phyloP scores from a whole-genome alignment of 1,140 invertebrate genomes.

The Penaeus japonicus region DNA sequence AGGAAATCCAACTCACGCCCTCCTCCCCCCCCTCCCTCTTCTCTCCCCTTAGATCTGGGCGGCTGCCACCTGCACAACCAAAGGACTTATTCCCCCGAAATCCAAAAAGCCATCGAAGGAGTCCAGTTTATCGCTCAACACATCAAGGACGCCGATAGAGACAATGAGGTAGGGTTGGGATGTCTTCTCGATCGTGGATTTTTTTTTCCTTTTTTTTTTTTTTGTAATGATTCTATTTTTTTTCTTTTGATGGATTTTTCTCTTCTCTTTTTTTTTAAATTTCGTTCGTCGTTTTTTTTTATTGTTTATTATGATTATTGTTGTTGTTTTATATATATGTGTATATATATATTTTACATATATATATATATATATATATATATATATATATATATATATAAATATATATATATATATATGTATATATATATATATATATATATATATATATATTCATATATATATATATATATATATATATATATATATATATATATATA shows the following conservation, averaged over 20 bases:
- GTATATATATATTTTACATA: too few species aligned
- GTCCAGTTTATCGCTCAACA: slow-evolving; percentile 97
- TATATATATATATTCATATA: too few species aligned
- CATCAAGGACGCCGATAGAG: slow-evolving; percentile 93
- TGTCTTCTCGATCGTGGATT: slow-evolving; percentile 56
- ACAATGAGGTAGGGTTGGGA: slow-evolving; percentile 80
- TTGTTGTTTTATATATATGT: too few species aligned
- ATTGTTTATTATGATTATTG: neutral
- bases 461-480: too few species aligned
- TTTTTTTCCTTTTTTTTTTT: neutral
- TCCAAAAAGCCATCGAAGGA: slow-evolving; percentile 89
- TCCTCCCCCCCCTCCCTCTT: neutral
- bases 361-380: too few species aligned
- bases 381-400: too few species aligned
- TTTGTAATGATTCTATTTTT: neutral
- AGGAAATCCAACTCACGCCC: too few species aligned
- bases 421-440: too few species aligned
- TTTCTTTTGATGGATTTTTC: neutral
- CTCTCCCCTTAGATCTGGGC: slow-evolving; percentile 44
- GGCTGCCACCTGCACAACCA: slow-evolving; percentile 69
- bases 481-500: too few species aligned
- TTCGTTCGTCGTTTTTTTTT: neutral
- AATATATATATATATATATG: too few species aligned
- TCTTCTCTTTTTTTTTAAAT: neutral
- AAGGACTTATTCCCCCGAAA: slow-evolving; percentile 78